Conservation (phyloP, 2,888 invertebrate species). For the Chrysolina haemoptera region DNA sequence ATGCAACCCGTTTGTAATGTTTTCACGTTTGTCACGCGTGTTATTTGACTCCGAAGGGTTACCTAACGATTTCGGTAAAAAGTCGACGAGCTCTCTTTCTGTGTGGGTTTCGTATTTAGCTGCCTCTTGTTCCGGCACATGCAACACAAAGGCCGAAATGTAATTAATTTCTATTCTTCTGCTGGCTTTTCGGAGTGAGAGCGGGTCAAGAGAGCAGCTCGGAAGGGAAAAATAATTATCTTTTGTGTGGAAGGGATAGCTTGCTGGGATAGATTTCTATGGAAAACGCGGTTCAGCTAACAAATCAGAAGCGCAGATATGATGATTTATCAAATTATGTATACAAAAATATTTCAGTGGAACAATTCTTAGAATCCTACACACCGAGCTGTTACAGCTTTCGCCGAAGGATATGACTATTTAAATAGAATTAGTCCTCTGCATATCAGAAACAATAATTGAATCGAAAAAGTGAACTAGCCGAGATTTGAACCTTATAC, state of each 20-base stretch:
- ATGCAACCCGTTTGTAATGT: not conserved
- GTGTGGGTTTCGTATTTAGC: not conserved
- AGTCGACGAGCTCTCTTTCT: not conserved
- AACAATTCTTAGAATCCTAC: too few relatives aligned
- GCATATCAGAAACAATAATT: too few relatives aligned
- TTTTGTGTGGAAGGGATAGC: not conserved
- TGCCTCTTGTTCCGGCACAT: constrained; percentile 2
- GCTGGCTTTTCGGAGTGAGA: not conserved
- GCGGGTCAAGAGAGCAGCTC: constrained; percentile 7
- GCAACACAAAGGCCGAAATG: constrained; percentile 18
- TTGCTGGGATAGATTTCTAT: not conserved
- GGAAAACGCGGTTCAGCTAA: not conserved
- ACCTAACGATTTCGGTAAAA: not conserved
- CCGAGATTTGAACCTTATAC: too few relatives aligned
- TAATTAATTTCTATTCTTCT: constrained; percentile 18
- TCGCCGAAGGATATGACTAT: too few relatives aligned
- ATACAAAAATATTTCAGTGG: too few relatives aligned
- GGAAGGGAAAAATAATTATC: constrained; percentile 2
- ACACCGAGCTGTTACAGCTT: too few relatives aligned
- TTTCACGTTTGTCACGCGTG: not conserved
- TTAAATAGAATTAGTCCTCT: too few relatives aligned
- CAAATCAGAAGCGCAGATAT: not conserved
- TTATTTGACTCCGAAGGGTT: constrained; percentile 1
- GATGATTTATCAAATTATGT: not conserved
- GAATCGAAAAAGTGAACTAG: too few relatives aligned